phyloP scores from a whole-genome alignment of 1,140 invertebrate genomes.

The Drosophila lacteicornis region DNA sequence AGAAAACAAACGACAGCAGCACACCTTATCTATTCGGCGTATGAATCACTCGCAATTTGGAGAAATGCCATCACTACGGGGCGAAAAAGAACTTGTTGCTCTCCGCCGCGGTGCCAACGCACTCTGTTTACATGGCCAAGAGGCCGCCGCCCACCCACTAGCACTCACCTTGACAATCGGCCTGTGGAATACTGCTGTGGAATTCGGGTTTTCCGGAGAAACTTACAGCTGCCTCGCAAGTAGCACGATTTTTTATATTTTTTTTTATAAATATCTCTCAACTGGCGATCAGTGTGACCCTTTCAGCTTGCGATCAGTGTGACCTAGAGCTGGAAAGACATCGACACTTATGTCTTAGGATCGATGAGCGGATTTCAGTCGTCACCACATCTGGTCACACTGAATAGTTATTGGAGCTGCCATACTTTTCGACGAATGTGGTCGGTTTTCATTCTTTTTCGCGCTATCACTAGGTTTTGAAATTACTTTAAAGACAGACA shows the following conservation, averaged over 20 bases:
- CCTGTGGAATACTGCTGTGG: constrained; percentile 18
- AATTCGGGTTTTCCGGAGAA: constrained; percentile 25
- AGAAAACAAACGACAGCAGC: constrained; percentile 28
- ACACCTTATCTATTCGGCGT: constrained; percentile 62
- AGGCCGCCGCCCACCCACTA: background rate
- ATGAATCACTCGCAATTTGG: constrained; percentile 45
- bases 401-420: too few relatives aligned
- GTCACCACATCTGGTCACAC: too few relatives aligned
- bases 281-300: constrained; percentile 26
- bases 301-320: background rate
- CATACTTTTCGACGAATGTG: too few relatives aligned
- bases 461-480: too few relatives aligned
- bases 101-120: constrained; percentile 55
- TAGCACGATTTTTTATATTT: constrained; percentile 21
- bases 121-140: constrained; percentile 48
- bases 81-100: constrained; percentile 69
- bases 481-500: too few relatives aligned
- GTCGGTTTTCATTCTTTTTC: too few relatives aligned
- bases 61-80: constrained; percentile 51
- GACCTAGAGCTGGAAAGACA: too few relatives aligned
- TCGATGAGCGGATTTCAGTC: too few relatives aligned
- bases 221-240: constrained; percentile 11
- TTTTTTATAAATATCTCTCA: constrained; percentile 23
- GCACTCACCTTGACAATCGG: constrained; percentile 56
- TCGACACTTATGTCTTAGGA: too few relatives aligned